Conservation (phyloP, 2,888 invertebrate genomes). For the Iselma pallidipennis region DNA sequence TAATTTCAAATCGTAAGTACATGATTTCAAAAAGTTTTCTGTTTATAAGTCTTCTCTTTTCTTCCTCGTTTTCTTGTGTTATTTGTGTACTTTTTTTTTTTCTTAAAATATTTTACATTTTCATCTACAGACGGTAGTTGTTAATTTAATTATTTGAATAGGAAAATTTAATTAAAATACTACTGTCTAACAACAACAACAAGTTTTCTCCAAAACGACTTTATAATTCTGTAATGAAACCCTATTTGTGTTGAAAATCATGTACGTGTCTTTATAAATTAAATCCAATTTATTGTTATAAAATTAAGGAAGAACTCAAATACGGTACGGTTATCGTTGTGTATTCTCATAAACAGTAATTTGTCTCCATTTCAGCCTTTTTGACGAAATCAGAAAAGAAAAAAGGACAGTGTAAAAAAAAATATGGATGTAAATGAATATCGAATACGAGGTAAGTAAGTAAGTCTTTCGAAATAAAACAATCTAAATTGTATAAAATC, state of each 20-base stretch:
- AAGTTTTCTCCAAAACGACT: slow-evolving; percentile 8
- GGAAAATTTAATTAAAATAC: background rate
- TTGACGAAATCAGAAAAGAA: no score
- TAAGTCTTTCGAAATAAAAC: background rate
- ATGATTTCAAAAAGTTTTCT: no score
- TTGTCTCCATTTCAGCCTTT: no score
- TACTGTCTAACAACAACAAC: background rate
- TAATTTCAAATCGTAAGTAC: no score
- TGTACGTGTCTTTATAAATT: background rate
- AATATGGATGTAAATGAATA: slow-evolving; percentile 61
- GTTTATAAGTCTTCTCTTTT: no score
- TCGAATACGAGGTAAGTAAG: slow-evolving; percentile 58
- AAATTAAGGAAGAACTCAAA: background rate
- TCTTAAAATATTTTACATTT: no score
- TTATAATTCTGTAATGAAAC: slow-evolving; percentile 18
- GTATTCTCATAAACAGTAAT: no score
- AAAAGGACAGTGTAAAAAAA: background rate
- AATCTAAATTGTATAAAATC: background rate
- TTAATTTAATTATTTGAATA: background rate
- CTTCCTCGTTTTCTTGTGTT: no score
- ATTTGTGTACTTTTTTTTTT: no score
- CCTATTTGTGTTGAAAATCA: background rate
- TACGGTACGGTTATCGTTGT: background rate
- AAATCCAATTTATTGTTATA: background rate
- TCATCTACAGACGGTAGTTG: background rate